Evolutionary conservation across 2,888 invertebrate genomes (phyloP), one percentile per base, ranked within the genome.

Genomic region (Apantesis nais): DNA sequence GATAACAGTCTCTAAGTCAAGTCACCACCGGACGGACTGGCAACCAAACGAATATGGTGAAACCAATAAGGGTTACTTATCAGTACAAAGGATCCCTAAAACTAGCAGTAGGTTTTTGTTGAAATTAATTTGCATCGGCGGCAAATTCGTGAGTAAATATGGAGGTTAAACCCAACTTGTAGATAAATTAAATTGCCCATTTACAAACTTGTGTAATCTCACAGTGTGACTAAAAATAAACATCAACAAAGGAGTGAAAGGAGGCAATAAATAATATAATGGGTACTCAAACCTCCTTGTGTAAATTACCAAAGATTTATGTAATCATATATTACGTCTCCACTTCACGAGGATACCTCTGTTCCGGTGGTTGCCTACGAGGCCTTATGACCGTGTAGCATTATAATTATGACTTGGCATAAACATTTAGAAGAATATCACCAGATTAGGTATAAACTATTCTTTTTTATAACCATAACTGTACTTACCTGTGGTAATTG

Each of bases 241-340:
- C 60, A 52, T 37, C n/a, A 67, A 72, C 68, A 74, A 71, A 74
- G 72, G 37, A 78, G 77, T 76, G 75, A 80, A 76, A 77, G 77
- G 70, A 74, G 73, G 73, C 37, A 62, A 72, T 63, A 71, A 68
- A 72, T 64, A 66, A 52, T 52, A 44, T 5, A 48, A 48, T 52
- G n/a, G 22, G 22, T 62, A 70, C 62, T 68, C 55, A 44, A 70
- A 66, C 61, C 67, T 55, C 62, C 67, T 71, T 74, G 68, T 67
- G 41, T 67, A 66, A 74, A 75, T 74, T 66, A 74, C 64, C n/a
- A 44, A 70, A 55, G 58, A 69, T 62, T 73, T 77, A 62, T 31
- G 73, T 68, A 75, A 72, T 58, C 25, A 39, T 19, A 66, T 29
- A 55, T 65, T 67, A 68, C 71, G 67, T 62, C 67, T 67, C 55